Evolutionary conservation across 2,797 vertebrate genomes (phyloP).

Genomic region (Strix occidentalis): DNA sequence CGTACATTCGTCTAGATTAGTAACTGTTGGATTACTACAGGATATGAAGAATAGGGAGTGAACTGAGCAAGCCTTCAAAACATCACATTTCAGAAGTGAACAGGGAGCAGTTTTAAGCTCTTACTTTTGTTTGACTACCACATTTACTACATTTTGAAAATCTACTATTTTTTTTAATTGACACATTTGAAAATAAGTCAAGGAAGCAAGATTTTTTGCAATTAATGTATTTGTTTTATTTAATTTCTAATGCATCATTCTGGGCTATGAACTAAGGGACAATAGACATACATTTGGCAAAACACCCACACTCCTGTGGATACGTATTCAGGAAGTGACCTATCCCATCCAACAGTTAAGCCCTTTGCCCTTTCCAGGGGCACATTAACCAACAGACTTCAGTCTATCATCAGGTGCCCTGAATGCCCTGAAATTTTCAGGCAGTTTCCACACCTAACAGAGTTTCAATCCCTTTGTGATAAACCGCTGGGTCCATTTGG

Average conservation of each 20-base stretch:
- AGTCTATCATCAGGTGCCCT: background rate
- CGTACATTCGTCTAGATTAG: constrained; percentile 68
- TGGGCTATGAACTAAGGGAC: background rate
- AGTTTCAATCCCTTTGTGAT: background rate
- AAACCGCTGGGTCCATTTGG: background rate
- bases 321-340: background rate
- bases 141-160: background rate
- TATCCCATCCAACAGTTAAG: background rate
- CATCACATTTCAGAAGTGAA: constrained; percentile 13
- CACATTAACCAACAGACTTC: background rate
- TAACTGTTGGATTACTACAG: constrained; percentile 75
- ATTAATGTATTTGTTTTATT: background rate
- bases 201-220: background rate
- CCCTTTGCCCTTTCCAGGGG: background rate
- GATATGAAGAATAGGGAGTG: constrained; percentile 20
- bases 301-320: background rate
- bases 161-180: background rate
- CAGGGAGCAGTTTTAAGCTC: background rate
- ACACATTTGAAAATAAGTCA: background rate
- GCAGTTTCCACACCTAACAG: background rate
- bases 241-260: background rate
- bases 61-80: constrained; percentile 65
- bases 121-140: background rate
- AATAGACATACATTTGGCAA: background rate
- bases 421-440: background rate